Evolutionary conservation across 1,140 invertebrate species (phyloP), one percentile per base, ranked within the genome.

Genomic region (Drosophila bocqueti): DNA sequence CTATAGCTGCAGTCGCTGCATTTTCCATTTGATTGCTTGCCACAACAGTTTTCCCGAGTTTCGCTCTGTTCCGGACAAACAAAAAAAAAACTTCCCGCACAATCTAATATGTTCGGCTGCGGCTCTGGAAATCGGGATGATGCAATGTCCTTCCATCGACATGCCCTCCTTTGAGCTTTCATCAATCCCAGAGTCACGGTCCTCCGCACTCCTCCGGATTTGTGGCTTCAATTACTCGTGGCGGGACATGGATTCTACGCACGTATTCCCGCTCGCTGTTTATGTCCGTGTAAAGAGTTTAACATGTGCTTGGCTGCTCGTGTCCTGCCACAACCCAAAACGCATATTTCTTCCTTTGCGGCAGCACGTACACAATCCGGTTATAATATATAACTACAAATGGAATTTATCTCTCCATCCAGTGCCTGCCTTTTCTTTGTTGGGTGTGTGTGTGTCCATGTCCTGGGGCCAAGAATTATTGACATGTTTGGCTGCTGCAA

Each of bases 211-310:
- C 18, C 55, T 49, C 42, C 34, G 52, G 57, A 65, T 81, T 67
- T 82, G 67, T 73, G 74, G 59, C 85, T 83, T 85, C 85, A 82
- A 90, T 90, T 90, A 85, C 85, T 74, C 38, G 54, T 24, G 65
- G 61, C 63, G 86, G 54, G 40, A 43, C 73, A 79, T 67, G 86
- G 79, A 90, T 90, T 83, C 85, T 46, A 82, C 71, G 82, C 85
- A 90, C 85, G 85, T 90, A 90, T 79, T 74, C 64, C 81, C 75
- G 75, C 47, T 76, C 86, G 71, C 79, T 85, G 76, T 90, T 90
- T 90, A 90, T 90, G 85, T 90, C 72, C 77, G 79, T 91, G 85
- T 90, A 85, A 90, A 90, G 79, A 90, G 85, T 90, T 90, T 90
- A 90, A 90, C 79, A 85, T 90, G 81, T 90, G 78, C 85, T 87